Conservation (phyloP, 2,888 invertebrate genomes). For the Cyclophora albipunctata region DNA sequence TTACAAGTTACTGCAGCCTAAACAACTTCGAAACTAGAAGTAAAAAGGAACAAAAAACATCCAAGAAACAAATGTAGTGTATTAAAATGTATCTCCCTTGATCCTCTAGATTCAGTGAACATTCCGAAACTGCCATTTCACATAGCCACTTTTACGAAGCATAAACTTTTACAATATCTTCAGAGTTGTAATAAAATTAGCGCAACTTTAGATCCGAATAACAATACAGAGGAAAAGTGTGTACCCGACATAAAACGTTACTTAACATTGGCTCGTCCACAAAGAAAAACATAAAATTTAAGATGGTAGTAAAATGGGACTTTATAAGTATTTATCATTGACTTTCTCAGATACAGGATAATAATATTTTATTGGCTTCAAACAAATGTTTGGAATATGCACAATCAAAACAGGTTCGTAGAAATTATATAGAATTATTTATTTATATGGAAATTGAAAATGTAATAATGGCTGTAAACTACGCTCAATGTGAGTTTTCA, state of each 20-base stretch:
- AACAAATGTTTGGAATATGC: too few species aligned
- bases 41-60: too few species aligned
- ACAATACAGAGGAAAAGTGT: conserved; percentile 21
- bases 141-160: conserved; percentile 13
- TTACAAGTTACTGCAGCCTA: too few species aligned
- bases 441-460: too few species aligned
- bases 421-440: too few species aligned
- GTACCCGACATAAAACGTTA: conserved; percentile 26
- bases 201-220: conserved; percentile 18
- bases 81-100: not conserved
- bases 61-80: not conserved
- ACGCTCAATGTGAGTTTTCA: too few species aligned
- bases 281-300: conserved; percentile 44
- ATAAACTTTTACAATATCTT: conserved; percentile 20
- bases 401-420: too few species aligned
- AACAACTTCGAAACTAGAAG: too few species aligned
- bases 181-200: conserved; percentile 20
- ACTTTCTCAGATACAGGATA: conserved; percentile 4
- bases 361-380: too few species aligned
- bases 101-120: conserved; percentile 7
- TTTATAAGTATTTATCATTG: conserved; percentile 36
- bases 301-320: conserved; percentile 40
- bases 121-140: conserved; percentile 16
- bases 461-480: too few species aligned
- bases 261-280: conserved; percentile 28